phyloP scores from a whole-genome alignment of 2,888 invertebrate genomes.

The Sphaerophoria rueppellii region DNA sequence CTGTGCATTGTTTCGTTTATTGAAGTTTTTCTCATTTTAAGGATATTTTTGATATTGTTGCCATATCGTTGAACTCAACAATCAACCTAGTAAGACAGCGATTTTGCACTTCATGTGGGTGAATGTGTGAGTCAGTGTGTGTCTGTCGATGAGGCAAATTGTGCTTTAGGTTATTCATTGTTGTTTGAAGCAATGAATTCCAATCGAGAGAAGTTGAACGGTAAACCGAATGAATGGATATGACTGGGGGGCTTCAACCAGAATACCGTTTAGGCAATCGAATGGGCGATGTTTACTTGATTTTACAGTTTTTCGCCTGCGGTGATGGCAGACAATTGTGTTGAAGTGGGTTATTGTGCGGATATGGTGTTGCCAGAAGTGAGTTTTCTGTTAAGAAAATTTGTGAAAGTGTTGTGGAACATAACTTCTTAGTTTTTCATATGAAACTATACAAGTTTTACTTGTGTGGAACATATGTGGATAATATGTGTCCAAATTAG shows the following conservation, averaged over 20 bases:
- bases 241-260: not conserved
- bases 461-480: too few relatives aligned
- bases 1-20: not conserved
- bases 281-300: slow-evolving; percentile 54
- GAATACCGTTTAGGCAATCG: slow-evolving; percentile 57
- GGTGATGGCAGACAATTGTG: not conserved
- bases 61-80: not conserved
- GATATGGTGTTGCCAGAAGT: slow-evolving; percentile 16
- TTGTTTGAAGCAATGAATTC: slow-evolving; percentile 41
- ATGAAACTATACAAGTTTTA: too few relatives aligned
- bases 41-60: slow-evolving; percentile 28
- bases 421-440: too few relatives aligned
- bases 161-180: slow-evolving; percentile 34
- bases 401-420: not conserved
- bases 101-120: not conserved
- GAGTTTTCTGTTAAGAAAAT: not conserved
- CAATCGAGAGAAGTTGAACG: slow-evolving; percentile 14
- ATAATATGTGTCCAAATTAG: too few relatives aligned
- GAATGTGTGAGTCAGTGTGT: too few relatives aligned
- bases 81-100: not conserved
- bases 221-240: not conserved
- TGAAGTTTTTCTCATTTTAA: not conserved
- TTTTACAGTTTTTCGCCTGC: slow-evolving; percentile 14
- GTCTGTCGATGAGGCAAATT: not conserved
- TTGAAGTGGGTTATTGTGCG: not conserved